Conservation (phyloP, 2,797 vertebrate species). For the Tarsius wallacei region DNA sequence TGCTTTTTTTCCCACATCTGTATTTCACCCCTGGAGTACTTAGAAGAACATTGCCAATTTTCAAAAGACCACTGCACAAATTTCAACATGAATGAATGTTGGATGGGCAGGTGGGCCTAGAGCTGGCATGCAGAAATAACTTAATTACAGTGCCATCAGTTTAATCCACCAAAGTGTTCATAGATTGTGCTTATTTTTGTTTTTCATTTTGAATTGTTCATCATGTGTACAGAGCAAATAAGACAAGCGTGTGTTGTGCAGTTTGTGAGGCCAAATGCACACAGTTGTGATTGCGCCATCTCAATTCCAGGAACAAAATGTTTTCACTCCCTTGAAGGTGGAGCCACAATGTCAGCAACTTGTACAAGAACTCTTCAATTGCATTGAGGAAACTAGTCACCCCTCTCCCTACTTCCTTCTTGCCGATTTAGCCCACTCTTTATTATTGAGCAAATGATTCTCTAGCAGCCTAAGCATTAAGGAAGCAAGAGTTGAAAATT, state of each 20-base stretch:
- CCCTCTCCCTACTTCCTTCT: background rate
- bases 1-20: background rate
- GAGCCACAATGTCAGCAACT: background rate
- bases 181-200: background rate
- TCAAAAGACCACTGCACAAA: background rate
- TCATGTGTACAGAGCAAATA: constrained; percentile 30
- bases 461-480: constrained; percentile 33
- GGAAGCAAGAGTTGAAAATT: background rate
- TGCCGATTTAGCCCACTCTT: background rate
- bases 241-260: background rate
- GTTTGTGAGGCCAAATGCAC: background rate
- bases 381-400: background rate
- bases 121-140: background rate
- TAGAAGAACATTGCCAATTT: background rate
- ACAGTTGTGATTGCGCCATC: background rate
- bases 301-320: background rate
- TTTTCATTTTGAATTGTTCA: background rate
- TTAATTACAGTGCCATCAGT: no score
- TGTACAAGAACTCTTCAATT: background rate
- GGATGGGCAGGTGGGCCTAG: background rate
- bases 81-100: background rate
- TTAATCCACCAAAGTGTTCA: background rate
- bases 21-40: background rate
- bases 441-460: background rate
- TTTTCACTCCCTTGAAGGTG: background rate